Evolutionary conservation across 1,140 invertebrate species (phyloP).

Genomic region (Bombus huntii): DNA sequence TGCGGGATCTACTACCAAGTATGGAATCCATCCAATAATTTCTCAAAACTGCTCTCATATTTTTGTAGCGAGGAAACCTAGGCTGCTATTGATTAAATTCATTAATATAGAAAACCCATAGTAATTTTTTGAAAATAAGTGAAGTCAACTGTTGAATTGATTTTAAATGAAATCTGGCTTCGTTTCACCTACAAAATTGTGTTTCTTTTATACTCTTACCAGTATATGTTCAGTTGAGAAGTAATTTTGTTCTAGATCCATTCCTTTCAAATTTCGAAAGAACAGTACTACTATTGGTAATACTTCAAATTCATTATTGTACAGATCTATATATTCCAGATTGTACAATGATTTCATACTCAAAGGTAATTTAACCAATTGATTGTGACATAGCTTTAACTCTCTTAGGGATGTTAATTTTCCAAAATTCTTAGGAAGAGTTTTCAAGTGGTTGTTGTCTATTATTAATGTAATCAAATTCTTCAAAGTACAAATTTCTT

Average conservation of each 20-base stretch:
- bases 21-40: background rate
- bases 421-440: conserved; percentile 66
- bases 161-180: background rate
- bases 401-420: conserved; percentile 56
- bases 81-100: conserved; percentile 44
- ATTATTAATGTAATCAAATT: conserved; percentile 64
- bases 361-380: conserved; percentile 60
- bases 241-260: conserved; percentile 72
- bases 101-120: conserved; percentile 17
- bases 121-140: conserved; percentile 3
- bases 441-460: conserved; percentile 48
- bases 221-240: conserved; percentile 39
- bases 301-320: conserved; percentile 66
- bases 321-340: conserved; percentile 70
- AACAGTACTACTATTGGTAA: conserved; percentile 40
- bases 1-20: too few species aligned
- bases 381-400: conserved; percentile 60
- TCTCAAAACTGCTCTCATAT: conserved; percentile 38
- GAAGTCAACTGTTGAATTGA: conserved; percentile 9
- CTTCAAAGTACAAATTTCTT: conserved; percentile 66
- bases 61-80: conserved; percentile 23
- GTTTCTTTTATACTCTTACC: conserved; percentile 49
- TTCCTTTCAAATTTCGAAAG: conserved; percentile 51
- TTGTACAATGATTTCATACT: conserved; percentile 59
- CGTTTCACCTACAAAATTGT: background rate